phyloP scores from a whole-genome alignment of 2,113 vertebrate species.

The Catharus minimus region DNA sequence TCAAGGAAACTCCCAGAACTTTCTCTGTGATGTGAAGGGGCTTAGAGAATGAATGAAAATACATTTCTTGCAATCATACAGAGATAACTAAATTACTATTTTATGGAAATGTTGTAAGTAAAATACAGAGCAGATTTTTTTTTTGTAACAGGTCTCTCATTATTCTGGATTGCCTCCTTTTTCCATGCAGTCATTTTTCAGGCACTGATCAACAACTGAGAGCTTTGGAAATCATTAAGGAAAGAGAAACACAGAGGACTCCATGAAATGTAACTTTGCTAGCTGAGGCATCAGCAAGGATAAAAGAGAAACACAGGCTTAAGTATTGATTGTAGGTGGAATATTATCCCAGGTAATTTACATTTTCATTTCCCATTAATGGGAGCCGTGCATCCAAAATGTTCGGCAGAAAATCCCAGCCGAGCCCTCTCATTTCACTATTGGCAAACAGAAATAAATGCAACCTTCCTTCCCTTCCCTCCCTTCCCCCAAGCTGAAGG shows the following conservation, averaged over 20 bases:
- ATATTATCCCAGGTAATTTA: conserved; percentile 37
- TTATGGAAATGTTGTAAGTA: conserved; percentile 11
- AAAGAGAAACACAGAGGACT: conserved; percentile 26
- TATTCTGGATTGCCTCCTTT: conserved; percentile 33
- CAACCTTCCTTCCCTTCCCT: not conserved
- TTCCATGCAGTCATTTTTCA: conserved; percentile 42
- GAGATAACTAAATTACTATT: not conserved
- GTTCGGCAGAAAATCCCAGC: not conserved
- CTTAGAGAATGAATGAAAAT: not conserved
- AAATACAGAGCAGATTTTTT: not conserved
- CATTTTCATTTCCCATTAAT: conserved; percentile 44
- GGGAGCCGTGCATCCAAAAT: not conserved
- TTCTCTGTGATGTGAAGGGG: not conserved
- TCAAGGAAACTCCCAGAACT: not conserved
- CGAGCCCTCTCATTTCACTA: not conserved
- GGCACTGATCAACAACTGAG: conserved; percentile 14
- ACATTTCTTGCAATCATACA: not conserved
- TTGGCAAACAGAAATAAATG: conserved; percentile 11
- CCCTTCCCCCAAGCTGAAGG: not conserved
- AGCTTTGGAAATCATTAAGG: conserved; percentile 45
- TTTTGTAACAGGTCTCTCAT: not conserved
- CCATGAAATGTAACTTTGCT: conserved; percentile 41
- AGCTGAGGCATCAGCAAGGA: conserved; percentile 9
- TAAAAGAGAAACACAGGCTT: conserved; percentile 18
- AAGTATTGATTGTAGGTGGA: conserved; percentile 41